phyloP scores from a whole-genome alignment of 2,888 invertebrate species.

The Eugnorisma glareosa region DNA sequence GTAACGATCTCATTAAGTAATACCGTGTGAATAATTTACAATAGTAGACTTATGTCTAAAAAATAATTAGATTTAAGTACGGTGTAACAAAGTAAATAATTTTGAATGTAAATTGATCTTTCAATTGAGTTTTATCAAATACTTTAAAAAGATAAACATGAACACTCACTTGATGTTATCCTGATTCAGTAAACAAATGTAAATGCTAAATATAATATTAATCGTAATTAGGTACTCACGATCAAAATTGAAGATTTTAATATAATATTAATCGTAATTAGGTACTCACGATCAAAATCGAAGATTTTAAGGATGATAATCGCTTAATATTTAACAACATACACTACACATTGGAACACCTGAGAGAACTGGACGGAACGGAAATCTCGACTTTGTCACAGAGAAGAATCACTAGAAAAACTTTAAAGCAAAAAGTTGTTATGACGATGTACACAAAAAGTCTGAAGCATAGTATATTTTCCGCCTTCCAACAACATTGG shows the following conservation, averaged over 20 bases:
- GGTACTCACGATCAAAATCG: constrained; percentile 53
- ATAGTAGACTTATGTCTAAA: constrained; percentile 13
- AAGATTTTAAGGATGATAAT: background rate
- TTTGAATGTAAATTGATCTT: constrained; percentile 25
- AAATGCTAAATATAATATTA: constrained; percentile 13
- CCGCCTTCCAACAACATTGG: constrained; percentile 52
- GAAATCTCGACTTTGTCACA: constrained; percentile 37
- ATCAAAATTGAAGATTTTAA: constrained; percentile 18
- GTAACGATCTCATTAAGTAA: constrained; percentile 64
- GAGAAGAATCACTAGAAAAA: constrained; percentile 64
- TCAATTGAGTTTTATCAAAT: constrained; percentile 26
- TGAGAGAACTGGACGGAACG: constrained; percentile 30
- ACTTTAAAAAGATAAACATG: constrained; percentile 43
- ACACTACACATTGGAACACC: constrained; percentile 46
- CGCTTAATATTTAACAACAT: constrained; percentile 5
- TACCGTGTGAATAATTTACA: constrained; percentile 46
- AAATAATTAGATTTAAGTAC: constrained; percentile 17
- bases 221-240: constrained; percentile 46
- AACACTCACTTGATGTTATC: constrained; percentile 23
- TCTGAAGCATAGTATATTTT: constrained; percentile 48
- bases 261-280: background rate
- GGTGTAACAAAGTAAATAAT: constrained; percentile 24
- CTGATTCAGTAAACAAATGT: constrained; percentile 25
- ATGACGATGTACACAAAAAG: constrained; percentile 45
- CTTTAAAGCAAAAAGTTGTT: constrained; percentile 49